These are phyloP conservation scores for Zele albiditarsus DNA, from an alignment of 2,888 invertebrate genomes.

Conservation along the genomic window DNA sequence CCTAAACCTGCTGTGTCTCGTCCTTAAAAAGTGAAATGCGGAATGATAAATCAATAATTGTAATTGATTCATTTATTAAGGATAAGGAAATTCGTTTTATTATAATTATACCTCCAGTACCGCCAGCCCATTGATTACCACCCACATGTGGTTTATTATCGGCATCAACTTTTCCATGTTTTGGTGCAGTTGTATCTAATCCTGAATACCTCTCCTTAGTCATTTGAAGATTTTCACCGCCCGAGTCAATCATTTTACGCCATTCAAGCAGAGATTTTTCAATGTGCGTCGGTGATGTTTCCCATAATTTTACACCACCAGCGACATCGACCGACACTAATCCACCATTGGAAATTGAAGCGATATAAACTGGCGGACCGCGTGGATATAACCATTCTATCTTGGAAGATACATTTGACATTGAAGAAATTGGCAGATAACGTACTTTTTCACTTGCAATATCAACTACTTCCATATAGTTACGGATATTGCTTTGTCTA, in stretches of 20 bases:
- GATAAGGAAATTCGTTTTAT: neutral
- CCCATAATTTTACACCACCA: conserved; percentile 76
- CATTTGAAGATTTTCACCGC: conserved; percentile 79
- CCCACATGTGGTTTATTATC: conserved; percentile 95
- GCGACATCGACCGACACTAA: conserved; percentile 76
- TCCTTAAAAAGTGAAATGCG: conserved; percentile 55
- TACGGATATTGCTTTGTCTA: conserved; percentile 56
- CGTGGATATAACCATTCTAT: conserved; percentile 73
- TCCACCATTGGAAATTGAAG: conserved; percentile 71
- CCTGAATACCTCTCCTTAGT: conserved; percentile 82
- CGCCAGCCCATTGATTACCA: conserved; percentile 97
- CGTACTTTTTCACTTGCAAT: conserved; percentile 72
- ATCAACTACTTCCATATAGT: conserved; percentile 76
- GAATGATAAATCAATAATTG: neutral
- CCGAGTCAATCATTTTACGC: conserved; percentile 68
- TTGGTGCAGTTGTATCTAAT: conserved; percentile 84
- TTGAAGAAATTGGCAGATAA: conserved; percentile 74
- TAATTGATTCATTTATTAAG: conserved; percentile 24
- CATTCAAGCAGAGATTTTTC: conserved; percentile 73
- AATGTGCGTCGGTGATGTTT: conserved; percentile 73
- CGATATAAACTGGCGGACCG: conserved; percentile 71
- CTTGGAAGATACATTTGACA: conserved; percentile 71
- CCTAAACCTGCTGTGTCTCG: conserved; percentile 96
- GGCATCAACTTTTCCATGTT: conserved; percentile 93
- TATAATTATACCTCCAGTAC: conserved; percentile 82